Percentiles rank a stretch among this genome's conserved stretches.
phyloP scores from a whole-genome alignment of 2,113 vertebrate species.

The Philantomba maxwellii region DNA sequence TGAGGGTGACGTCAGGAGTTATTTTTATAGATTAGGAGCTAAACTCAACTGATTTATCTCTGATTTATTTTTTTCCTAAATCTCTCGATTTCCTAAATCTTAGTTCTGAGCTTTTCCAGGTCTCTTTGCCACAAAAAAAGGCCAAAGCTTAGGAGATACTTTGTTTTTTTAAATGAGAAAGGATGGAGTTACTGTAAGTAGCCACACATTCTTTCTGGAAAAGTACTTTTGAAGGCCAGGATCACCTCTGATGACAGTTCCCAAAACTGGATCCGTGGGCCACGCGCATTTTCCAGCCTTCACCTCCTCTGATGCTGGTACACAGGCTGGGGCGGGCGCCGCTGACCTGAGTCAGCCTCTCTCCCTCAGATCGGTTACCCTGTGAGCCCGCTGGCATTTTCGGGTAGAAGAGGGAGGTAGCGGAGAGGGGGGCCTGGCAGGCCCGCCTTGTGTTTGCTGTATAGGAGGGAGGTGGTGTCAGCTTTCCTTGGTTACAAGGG shows the following conservation, averaged over 20 bases:
- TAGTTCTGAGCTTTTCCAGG: background rate
- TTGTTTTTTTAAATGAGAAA: background rate
- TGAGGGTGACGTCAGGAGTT: conserved; percentile 12
- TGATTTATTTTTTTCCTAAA: background rate
- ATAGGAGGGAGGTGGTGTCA: background rate
- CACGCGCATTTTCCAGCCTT: background rate
- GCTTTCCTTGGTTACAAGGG: background rate
- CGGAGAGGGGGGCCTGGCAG: background rate
- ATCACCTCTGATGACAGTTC: background rate
- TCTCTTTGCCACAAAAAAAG: background rate
- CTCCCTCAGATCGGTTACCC: background rate
- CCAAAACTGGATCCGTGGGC: background rate
- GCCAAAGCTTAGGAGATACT: background rate
- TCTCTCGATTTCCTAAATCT: background rate
- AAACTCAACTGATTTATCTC: background rate
- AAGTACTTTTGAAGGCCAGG: background rate
- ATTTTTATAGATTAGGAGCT: conserved; percentile 36
- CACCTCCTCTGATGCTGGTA: rapidly evolving
- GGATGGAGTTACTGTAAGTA: background rate
- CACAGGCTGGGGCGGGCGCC: background rate
- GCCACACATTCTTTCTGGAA: background rate
- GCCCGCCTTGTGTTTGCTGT: background rate
- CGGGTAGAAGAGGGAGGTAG: background rate
- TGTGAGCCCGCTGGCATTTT: background rate
- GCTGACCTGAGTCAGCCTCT: background rate